Evolutionary conservation across 2,113 vertebrate species (phyloP).

Genomic region (Nipponia nippon): DNA sequence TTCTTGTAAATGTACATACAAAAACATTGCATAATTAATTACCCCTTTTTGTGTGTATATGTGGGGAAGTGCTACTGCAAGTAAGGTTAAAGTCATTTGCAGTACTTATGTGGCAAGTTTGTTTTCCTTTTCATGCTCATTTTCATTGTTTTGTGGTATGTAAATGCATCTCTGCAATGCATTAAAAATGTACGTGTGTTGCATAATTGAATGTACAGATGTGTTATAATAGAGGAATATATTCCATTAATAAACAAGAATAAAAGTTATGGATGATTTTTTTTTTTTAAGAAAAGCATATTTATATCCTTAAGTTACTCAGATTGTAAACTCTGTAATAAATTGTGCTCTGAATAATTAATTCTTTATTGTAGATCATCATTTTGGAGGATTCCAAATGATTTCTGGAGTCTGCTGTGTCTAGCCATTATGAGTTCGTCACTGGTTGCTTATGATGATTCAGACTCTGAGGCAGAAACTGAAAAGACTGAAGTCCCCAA

Average conservation of each 20-base stretch:
- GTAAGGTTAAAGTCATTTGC: neutral
- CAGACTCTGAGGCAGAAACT: conserved; percentile 81
- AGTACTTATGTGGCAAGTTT: neutral
- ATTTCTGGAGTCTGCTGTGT: neutral
- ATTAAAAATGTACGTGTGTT: neutral
- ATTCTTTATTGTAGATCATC: conserved; percentile 55
- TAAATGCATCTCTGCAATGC: neutral
- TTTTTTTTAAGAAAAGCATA: neutral
- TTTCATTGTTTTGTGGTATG: neutral
- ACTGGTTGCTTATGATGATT: conserved; percentile 91
- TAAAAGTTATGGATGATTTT: neutral
- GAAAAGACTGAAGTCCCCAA: neutral
- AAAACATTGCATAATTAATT: neutral
- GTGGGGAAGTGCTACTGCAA: neutral
- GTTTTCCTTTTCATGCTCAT: neutral
- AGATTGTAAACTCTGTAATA: neutral
- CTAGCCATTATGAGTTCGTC: conserved; percentile 75
- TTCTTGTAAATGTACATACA: neutral
- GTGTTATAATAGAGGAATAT: neutral
- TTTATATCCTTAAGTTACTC: neutral
- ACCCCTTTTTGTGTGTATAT: neutral
- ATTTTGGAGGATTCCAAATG: conserved; percentile 21
- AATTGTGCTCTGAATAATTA: conserved; percentile 14
- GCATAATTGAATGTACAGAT: neutral
- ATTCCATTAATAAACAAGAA: neutral